These are phyloP conservation scores for Megalurothrips usitatus DNA, from an alignment of 2,888 invertebrate species.

Conservation along the genomic window DNA sequence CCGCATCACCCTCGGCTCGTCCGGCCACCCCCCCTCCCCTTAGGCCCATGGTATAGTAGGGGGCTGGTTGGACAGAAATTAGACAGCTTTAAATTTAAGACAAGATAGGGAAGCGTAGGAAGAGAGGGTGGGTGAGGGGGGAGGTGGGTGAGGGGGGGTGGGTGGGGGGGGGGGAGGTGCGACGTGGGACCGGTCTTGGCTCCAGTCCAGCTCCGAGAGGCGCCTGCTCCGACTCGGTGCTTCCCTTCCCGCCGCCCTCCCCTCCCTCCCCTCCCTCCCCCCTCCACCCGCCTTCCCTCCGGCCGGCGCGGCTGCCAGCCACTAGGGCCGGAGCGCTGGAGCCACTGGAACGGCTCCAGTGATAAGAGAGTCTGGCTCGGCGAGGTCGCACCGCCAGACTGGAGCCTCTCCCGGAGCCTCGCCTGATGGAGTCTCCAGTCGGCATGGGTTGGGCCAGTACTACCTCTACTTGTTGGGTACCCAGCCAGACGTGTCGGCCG, in stretches of 20 bases:
- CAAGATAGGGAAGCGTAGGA: not conserved
- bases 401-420: not conserved
- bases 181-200: not conserved
- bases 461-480: slow-evolving; percentile 11
- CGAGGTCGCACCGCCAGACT: not conserved
- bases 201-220: not conserved
- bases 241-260: too few relatives aligned
- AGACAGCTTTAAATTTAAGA: slow-evolving; percentile 1
- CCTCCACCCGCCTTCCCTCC: not conserved
- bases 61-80: not conserved
- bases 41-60: not conserved
- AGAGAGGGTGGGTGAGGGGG: not conserved
- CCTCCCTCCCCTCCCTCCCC: too few relatives aligned
- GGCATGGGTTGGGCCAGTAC: not conserved
- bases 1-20: too few relatives aligned
- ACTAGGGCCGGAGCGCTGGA: not conserved
- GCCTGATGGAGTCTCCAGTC: not conserved
- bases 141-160: not conserved
- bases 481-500: not conserved
- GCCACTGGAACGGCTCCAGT: not conserved
- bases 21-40: not conserved
- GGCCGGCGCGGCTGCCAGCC: not conserved
- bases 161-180: not conserved
- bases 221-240: too few relatives aligned
- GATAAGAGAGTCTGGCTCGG: slow-evolving; percentile 1